Percentiles rank a stretch among this genome's conserved stretches.
These are phyloP conservation scores for Phasianus colchicus DNA, from an alignment of 2,113 vertebrate species.

Conservation along the genomic window DNA sequence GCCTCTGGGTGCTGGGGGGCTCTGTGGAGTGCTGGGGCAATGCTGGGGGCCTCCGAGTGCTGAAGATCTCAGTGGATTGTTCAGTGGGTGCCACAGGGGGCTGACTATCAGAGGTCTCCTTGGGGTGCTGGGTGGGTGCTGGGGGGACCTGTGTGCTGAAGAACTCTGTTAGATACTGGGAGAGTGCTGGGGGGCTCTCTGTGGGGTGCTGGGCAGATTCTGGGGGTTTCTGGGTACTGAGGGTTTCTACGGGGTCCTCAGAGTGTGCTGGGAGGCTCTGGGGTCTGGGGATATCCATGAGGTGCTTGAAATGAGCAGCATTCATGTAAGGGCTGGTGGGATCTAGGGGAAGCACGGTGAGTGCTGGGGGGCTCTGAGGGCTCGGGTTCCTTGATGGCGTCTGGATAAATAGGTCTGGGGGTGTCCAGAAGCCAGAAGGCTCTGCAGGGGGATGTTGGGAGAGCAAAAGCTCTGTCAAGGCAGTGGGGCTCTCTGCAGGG, in stretches of 20 bases:
- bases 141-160: too few species aligned
- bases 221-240: not conserved
- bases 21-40: not conserved
- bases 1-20: not conserved
- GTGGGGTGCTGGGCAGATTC: not conserved
- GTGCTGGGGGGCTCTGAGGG: not conserved
- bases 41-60: too few species aligned
- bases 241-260: not conserved
- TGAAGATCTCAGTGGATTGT: not conserved
- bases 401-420: not conserved
- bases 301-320: too few species aligned
- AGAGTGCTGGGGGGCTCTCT: too few species aligned
- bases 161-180: too few species aligned
- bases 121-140: not conserved
- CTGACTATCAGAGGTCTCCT: too few species aligned
- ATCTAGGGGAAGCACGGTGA: not conserved
- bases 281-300: too few species aligned
- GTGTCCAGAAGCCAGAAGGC: not conserved
- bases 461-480: not conserved
- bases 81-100: too few species aligned
- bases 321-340: not conserved
- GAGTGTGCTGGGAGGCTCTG: too few species aligned
- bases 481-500: too few species aligned
- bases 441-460: not conserved
- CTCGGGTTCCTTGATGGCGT: too few species aligned